These are phyloP conservation scores for Crocodylus rhombifer DNA, from an alignment of 2,797 vertebrate species.

Conservation along the genomic window DNA sequence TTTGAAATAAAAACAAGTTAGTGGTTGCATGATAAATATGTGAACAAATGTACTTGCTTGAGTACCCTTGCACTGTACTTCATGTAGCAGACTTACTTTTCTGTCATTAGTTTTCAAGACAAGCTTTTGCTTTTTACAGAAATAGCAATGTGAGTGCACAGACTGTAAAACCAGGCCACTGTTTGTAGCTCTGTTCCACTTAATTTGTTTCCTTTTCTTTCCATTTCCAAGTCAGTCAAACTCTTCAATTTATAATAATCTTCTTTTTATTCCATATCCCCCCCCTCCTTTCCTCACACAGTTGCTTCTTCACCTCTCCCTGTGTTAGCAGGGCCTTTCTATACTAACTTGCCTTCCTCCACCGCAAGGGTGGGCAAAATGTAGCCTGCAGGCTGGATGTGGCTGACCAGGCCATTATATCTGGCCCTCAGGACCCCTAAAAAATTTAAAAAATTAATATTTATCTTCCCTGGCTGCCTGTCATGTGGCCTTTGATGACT, in stretches of 20 bases:
- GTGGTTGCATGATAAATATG: slow-evolving; percentile 43
- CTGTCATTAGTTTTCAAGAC: slow-evolving; percentile 11
- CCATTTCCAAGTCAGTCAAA: not conserved
- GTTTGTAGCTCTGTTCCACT: not conserved
- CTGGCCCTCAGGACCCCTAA: too few relatives aligned
- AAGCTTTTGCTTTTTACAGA: slow-evolving; percentile 44
- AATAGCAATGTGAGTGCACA: not conserved
- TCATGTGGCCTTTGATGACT: too few relatives aligned
- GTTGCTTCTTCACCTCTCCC: not conserved
- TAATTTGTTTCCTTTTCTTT: not conserved
- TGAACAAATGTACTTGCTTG: slow-evolving; percentile 38
- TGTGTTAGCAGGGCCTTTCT: not conserved
- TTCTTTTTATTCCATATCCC: not conserved
- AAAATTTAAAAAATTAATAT: too few relatives aligned
- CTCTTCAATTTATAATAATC: slow-evolving; percentile 18
- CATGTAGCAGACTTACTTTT: slow-evolving; percentile 37
- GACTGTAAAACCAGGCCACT: not conserved
- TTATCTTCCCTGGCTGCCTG: too few relatives aligned
- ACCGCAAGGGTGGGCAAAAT: too few relatives aligned
- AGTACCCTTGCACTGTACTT: slow-evolving; percentile 32
- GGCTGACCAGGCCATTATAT: too few relatives aligned
- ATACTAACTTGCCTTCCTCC: not conserved
- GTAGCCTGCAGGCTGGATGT: too few relatives aligned
- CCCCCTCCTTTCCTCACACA: not conserved
- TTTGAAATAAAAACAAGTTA: slow-evolving; percentile 73